These are phyloP conservation scores for Alosa sapidissima DNA, from an alignment of 2,797 vertebrate genomes.

Conservation along the genomic window DNA sequence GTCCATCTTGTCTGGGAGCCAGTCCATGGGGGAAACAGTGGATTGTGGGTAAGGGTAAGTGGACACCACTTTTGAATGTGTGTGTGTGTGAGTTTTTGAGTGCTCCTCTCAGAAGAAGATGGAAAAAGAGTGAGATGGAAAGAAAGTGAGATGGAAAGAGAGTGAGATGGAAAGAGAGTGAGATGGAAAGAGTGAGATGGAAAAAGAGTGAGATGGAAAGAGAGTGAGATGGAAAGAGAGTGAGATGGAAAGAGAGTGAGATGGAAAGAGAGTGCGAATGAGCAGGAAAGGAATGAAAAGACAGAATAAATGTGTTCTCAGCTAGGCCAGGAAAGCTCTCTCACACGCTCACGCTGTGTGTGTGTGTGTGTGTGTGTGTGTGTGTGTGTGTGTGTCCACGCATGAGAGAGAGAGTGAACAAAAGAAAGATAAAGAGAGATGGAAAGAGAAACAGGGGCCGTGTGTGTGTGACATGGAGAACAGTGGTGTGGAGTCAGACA, in stretches of 20 bases:
- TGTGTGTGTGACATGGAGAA: too few species aligned
- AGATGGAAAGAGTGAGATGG: not conserved
- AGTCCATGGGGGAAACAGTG: too few species aligned
- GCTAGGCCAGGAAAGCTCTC: too few species aligned
- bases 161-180: not conserved
- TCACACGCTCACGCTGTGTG: not conserved
- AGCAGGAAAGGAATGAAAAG: too few species aligned
- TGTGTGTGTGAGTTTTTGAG: too few species aligned
- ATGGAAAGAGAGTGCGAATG: not conserved
- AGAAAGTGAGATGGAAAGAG: not conserved
- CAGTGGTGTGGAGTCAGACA: too few species aligned
- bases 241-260: not conserved
- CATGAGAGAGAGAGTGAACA: not conserved
- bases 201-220: too few species aligned
- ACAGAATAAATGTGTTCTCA: too few species aligned
- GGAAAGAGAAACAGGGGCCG: too few species aligned
- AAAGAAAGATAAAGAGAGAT: not conserved
- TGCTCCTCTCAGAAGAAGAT: not conserved
- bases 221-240: too few species aligned
- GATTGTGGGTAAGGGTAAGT: not conserved
- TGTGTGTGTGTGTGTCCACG: not conserved
- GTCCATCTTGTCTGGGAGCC: not conserved
- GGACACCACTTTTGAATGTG: conserved; percentile 26
- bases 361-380: too few species aligned
- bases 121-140: not conserved